phyloP scores from a whole-genome alignment of 1,140 invertebrate genomes.

The Psilanteris sp. region DNA sequence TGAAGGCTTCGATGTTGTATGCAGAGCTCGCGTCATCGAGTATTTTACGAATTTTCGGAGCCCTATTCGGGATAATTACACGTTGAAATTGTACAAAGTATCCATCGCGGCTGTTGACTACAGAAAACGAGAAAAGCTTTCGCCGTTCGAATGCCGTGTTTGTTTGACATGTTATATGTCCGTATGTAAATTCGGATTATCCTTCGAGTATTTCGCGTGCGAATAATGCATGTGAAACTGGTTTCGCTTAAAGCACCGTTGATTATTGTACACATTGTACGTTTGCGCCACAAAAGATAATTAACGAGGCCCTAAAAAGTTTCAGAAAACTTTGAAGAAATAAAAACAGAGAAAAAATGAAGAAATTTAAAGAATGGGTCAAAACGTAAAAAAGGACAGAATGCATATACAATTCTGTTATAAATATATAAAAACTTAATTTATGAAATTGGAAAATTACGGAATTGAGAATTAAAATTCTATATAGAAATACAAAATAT shows the following conservation, averaged over 20 bases:
- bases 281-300: conserved; percentile 39
- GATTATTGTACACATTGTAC: conserved; percentile 56
- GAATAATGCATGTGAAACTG: conserved; percentile 58
- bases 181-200: conserved; percentile 62
- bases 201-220: conserved; percentile 51
- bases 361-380: background rate
- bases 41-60: conserved; percentile 42
- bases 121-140: conserved; percentile 50
- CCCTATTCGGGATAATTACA: conserved; percentile 45
- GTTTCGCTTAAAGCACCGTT: conserved; percentile 40
- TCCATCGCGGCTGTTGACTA: conserved; percentile 29
- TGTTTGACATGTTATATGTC: conserved; percentile 55
- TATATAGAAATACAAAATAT: too few species aligned
- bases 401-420: too few species aligned
- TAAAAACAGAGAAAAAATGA: background rate
- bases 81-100: conserved; percentile 47
- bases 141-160: conserved; percentile 34
- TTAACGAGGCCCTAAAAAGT: conserved; percentile 56
- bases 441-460: too few species aligned
- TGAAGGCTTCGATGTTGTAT: conserved; percentile 4
- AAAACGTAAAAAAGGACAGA: too few species aligned
- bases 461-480: too few species aligned
- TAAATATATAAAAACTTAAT: too few species aligned
- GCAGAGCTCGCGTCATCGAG: conserved; percentile 25
- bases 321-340: conserved; percentile 25